Percentiles rank a stretch among this genome's conserved stretches.
Conservation (phyloP, 2,113 vertebrate species). For the Thymallus thymallus region DNA sequence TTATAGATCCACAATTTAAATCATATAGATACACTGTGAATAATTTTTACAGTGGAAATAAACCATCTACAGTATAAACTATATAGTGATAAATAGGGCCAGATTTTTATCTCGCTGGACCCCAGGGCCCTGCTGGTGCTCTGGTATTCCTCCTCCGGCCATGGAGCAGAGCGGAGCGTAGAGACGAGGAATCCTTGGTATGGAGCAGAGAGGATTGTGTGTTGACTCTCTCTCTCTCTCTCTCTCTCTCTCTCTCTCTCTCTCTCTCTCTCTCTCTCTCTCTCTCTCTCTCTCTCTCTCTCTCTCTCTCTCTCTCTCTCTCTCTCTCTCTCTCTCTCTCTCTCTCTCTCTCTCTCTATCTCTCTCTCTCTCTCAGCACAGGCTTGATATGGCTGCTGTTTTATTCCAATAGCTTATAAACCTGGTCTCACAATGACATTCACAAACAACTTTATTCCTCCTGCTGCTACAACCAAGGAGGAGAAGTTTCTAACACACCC, state of each 20-base stretch:
- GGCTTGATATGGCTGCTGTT: slow-evolving; percentile 37
- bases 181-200: slow-evolving; percentile 43
- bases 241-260: neutral
- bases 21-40: no score
- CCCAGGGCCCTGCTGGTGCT: slow-evolving; percentile 54
- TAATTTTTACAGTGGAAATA: neutral
- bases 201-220: slow-evolving; percentile 36
- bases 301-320: no score
- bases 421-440: neutral
- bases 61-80: neutral
- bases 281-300: no score
- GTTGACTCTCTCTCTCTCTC: slow-evolving; percentile 19
- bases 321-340: no score
- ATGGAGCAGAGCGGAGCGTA: slow-evolving; percentile 4
- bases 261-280: no score
- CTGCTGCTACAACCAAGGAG: no score
- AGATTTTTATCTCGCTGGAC: slow-evolving; percentile 39
- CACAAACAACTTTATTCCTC: neutral
- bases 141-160: slow-evolving; percentile 36
- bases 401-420: slow-evolving; percentile 10
- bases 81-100: neutral
- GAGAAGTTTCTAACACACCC: no score
- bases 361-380: slow-evolving; percentile 31
- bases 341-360: no score
- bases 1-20: no score